phyloP scores from a whole-genome alignment of 1,140 invertebrate genomes.

The Meloidogyne hapla region DNA sequence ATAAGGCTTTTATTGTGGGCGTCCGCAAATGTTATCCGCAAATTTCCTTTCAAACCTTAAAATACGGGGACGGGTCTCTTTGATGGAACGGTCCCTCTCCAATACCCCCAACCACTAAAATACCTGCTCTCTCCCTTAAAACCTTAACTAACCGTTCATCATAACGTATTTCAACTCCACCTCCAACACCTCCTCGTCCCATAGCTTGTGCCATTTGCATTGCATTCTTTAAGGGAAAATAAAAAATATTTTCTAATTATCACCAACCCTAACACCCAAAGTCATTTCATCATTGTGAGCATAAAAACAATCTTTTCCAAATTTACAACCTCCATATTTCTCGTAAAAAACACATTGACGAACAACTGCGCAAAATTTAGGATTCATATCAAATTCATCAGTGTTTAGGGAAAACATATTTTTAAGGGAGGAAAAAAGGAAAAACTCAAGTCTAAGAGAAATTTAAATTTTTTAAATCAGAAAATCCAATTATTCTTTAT shows the following conservation, averaged over 20 bases:
- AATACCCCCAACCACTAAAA: too few species aligned
- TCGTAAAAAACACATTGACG: slow-evolving; percentile 25
- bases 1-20: too few species aligned
- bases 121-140: too few species aligned
- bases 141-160: slow-evolving; percentile 22
- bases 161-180: slow-evolving; percentile 27
- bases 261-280: slow-evolving; percentile 11
- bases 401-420: not conserved
- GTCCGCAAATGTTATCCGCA: too few species aligned
- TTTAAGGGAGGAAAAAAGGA: not conserved
- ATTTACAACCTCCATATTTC: slow-evolving; percentile 22
- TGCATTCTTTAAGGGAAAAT: slow-evolving; percentile 12
- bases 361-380: slow-evolving; percentile 19
- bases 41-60: too few species aligned
- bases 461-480: too few species aligned
- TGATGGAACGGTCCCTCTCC: too few species aligned
- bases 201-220: slow-evolving; percentile 30
- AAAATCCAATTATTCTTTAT: too few species aligned
- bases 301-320: slow-evolving; percentile 27
- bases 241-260: not conserved
- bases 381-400: not conserved
- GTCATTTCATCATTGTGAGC: slow-evolving; percentile 27
- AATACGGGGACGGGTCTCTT: too few species aligned
- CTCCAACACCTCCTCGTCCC: slow-evolving; percentile 12
- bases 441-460: too few species aligned